Evolutionary conservation across 2,113 vertebrate genomes (phyloP), one percentile per base, ranked within the genome.

Genomic region (Tenebrosternarchus preto): DNA sequence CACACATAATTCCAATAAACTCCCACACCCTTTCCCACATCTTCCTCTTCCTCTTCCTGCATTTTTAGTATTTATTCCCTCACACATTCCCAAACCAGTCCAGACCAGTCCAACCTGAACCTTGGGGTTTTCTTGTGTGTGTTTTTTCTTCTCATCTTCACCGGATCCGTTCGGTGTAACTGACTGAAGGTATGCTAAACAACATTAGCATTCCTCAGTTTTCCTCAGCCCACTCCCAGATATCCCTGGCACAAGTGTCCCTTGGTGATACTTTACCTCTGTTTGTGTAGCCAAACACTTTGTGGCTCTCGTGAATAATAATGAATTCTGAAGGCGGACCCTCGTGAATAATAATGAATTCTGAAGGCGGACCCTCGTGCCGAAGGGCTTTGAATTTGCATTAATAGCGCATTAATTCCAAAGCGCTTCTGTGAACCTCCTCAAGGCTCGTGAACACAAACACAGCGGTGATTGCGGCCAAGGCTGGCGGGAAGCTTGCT

Each of bases 241-340:
- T 68, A 39, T 39, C 17, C 64, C 2, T 36, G 0, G 33, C 64
- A 68, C 27, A 66, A 68, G 5, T 82, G 61, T 66, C 25, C 53
- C 11, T 20, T 24, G 1, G 29, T 70, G 3, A 12, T 55, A 46
- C 24, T 27, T 24, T 8, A 3, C n/a, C 33, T 80, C 66, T 68
- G 24, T 64, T 76, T 46, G 2, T 31, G 24, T 25, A 19, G 8
- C 36, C 27, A 24, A n/a, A 77, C 9, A 19, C 25, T n/a, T 67
- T 31, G 24, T 25, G 33, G 27, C 63, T 33, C 75, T 61, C 46
- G 68, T 81, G 79, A 27, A 60, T 76, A 76, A 36, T 70, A 43
- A 59, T 36, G 55, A 66, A 27, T 67, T 22, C 39, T 43, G 39
- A 43, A 43, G 39, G n/a, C n/a, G n/a, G n/a, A n/a, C n/a, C n/a